phyloP scores from a whole-genome alignment of 2,888 invertebrate genomes.

The Meliscaeva auricollis region DNA sequence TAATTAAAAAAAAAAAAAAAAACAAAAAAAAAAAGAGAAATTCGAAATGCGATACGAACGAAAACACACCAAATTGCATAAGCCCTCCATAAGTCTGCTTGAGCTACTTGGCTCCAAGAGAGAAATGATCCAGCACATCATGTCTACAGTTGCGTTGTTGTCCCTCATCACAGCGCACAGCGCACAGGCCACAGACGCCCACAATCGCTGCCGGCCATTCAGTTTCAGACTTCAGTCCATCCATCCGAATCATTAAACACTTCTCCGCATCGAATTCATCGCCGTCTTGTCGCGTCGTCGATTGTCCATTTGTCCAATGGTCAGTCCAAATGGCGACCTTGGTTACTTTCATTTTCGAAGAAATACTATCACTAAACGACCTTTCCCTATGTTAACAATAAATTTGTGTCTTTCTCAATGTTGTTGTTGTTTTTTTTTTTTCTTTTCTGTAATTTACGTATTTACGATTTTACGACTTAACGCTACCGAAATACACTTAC shows the following conservation, averaged over 20 bases:
- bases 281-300: slow-evolving; percentile 2
- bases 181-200: slow-evolving; percentile 20
- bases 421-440: slow-evolving; percentile 13
- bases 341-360: slow-evolving; percentile 72
- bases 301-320: slow-evolving; percentile 23
- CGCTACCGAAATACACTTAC: slow-evolving; percentile 67
- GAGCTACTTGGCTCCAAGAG: slow-evolving; percentile 46
- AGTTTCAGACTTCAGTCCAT: slow-evolving; percentile 1
- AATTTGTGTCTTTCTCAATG: slow-evolving; percentile 38
- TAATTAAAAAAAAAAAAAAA: slow-evolving; percentile 28
- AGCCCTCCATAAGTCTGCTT: slow-evolving; percentile 50
- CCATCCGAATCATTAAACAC: slow-evolving; percentile 35
- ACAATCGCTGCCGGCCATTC: slow-evolving; percentile 7
- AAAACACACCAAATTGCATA: slow-evolving; percentile 57
- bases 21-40: slow-evolving; percentile 66
- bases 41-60: slow-evolving; percentile 63
- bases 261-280: slow-evolving; percentile 17
- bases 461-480: slow-evolving; percentile 55
- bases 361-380: slow-evolving; percentile 68
- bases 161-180: slow-evolving; percentile 14
- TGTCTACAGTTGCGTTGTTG: slow-evolving; percentile 35
- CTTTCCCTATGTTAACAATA: slow-evolving; percentile 72
- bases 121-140: slow-evolving; percentile 69
- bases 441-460: slow-evolving; percentile 34
- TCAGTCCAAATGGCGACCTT: slow-evolving; percentile 63